Percentiles rank a stretch among this genome's conserved stretches.
Conservation (phyloP, 2,797 vertebrate genomes). For the Pempheris klunzingeri region DNA sequence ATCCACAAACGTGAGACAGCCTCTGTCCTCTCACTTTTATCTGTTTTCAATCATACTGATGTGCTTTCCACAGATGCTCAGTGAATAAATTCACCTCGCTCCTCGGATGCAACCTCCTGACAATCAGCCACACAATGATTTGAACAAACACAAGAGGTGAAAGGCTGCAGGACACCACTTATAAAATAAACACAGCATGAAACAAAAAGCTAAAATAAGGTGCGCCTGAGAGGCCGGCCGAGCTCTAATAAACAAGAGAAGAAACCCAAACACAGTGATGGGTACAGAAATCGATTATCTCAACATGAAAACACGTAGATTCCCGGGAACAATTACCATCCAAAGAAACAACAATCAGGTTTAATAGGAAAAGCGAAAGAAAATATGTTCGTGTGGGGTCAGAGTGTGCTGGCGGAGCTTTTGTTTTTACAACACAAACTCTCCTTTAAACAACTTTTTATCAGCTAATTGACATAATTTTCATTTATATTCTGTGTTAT, state of each 20-base stretch:
- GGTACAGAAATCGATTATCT: constrained; percentile 47
- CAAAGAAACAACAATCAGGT: constrained; percentile 26
- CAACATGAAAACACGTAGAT: constrained; percentile 10
- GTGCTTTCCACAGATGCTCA: constrained; percentile 22
- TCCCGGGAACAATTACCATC: constrained; percentile 31
- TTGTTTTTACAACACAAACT: constrained; percentile 22
- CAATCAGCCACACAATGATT: constrained; percentile 30
- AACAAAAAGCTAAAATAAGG: constrained; percentile 27
- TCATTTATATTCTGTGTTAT: constrained; percentile 35
- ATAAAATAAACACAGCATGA: constrained; percentile 38
- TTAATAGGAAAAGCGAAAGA: constrained; percentile 51
- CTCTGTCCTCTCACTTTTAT: constrained; percentile 25
- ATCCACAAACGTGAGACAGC: constrained; percentile 33
- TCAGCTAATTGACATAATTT: constrained; percentile 41
- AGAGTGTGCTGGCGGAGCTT: neutral
- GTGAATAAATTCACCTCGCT: constrained; percentile 32
- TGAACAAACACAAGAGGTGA: constrained; percentile 8
- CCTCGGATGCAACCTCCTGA: constrained; percentile 10
- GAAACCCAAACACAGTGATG: constrained; percentile 22
- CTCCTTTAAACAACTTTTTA: constrained; percentile 22
- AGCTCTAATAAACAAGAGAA: constrained; percentile 40
- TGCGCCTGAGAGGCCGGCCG: constrained; percentile 7
- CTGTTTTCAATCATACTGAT: constrained; percentile 19
- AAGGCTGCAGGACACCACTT: constrained; percentile 25
- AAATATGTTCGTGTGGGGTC: constrained; percentile 33